Conservation (phyloP, 2,797 vertebrate genomes). For the Salmo trutta region DNA sequence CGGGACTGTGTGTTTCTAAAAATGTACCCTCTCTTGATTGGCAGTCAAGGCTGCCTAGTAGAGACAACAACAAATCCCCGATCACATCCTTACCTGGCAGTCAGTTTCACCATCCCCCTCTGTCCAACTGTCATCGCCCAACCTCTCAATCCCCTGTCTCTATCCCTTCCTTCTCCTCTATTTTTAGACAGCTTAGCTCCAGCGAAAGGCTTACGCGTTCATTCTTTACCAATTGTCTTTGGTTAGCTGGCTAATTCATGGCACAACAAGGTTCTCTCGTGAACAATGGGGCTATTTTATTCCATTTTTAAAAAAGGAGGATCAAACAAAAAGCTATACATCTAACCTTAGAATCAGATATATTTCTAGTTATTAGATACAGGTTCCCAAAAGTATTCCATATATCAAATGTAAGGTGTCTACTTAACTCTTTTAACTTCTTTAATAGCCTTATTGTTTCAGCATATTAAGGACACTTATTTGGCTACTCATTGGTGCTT, state of each 20-base stretch:
- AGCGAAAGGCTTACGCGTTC: conserved; percentile 55
- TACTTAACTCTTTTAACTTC: neutral
- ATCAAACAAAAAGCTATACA: neutral
- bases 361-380: neutral
- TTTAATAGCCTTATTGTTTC: neutral
- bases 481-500: no score
- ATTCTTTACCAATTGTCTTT: conserved; percentile 49
- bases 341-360: neutral
- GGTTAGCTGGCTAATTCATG: neutral
- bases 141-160: conserved; percentile 52
- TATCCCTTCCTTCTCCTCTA: conserved; percentile 68
- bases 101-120: conserved; percentile 37
- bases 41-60: conserved; percentile 58
- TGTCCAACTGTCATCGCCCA: conserved; percentile 21
- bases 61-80: conserved; percentile 42
- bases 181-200: conserved; percentile 75
- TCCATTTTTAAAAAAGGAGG: neutral
- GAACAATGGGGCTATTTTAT: neutral
- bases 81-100: conserved; percentile 24
- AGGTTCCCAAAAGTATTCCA: neutral
- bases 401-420: neutral
- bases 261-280: neutral
- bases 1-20: conserved; percentile 19
- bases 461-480: no score
- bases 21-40: conserved; percentile 30